These are phyloP conservation scores for Lithophane ornitopus DNA, from an alignment of 2,888 invertebrate genomes.

Conservation along the genomic window DNA sequence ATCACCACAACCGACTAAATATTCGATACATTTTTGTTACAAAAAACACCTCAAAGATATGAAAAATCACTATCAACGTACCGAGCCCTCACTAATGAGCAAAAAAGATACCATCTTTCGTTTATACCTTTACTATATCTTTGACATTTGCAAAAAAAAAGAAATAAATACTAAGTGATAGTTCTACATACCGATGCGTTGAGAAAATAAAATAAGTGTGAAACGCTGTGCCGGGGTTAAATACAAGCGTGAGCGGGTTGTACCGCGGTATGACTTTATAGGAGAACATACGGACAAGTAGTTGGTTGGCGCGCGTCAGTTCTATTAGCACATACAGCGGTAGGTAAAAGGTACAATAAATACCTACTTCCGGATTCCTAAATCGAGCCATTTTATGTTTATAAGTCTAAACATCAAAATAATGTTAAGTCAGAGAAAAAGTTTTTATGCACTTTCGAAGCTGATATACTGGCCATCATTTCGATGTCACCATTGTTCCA, in stretches of 20 bases:
- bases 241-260: conserved; percentile 20
- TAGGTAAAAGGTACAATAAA: background rate
- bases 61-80: background rate
- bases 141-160: conserved; percentile 13
- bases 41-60: background rate
- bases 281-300: conserved; percentile 20
- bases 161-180: conserved; percentile 36
- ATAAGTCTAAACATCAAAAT: too few species aligned
- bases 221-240: conserved; percentile 34
- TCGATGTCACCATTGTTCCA: too few species aligned
- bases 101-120: conserved; percentile 1
- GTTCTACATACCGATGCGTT: conserved; percentile 32
- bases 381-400: too few species aligned
- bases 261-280: conserved; percentile 18
- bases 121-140: conserved; percentile 17
- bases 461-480: too few species aligned
- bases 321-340: background rate
- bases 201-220: conserved; percentile 53
- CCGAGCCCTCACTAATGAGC: conserved; percentile 23
- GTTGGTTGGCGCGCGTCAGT: background rate
- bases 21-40: background rate
- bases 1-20: background rate
- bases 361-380: too few species aligned
- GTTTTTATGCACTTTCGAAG: too few species aligned
- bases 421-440: too few species aligned